A percentile compares a stretch with the other conserved stretches of the same genome.
These are phyloP conservation scores for Trichonephila clavipes DNA, from an alignment of 1,140 invertebrate genomes.

Conservation along the genomic window DNA sequence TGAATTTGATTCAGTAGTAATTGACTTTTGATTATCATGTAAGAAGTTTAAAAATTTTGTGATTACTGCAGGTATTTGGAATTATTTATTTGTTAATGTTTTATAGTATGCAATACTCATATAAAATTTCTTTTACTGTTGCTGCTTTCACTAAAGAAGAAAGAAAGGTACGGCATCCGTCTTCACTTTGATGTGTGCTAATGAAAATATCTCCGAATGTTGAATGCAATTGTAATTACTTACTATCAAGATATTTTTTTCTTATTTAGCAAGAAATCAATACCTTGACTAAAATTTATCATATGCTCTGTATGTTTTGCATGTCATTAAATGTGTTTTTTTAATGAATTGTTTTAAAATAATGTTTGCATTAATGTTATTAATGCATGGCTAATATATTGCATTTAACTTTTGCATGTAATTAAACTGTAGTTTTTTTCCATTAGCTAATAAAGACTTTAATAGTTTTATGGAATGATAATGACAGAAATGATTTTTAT, in stretches of 20 bases:
- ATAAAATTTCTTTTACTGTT: constrained; percentile 62
- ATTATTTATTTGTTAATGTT: not conserved
- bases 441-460: not conserved
- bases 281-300: not conserved
- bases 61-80: not conserved
- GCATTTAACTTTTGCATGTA: constrained; percentile 5
- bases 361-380: not conserved
- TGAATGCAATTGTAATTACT: constrained; percentile 63
- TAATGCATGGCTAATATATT: constrained; percentile 13
- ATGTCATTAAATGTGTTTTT: not conserved
- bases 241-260: constrained; percentile 14
- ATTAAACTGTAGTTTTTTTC: not conserved
- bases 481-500: too few species aligned
- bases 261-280: constrained; percentile 12
- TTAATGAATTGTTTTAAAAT: not conserved
- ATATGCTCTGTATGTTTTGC: not conserved
- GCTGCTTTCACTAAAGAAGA: constrained; percentile 73
- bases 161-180: constrained; percentile 72
- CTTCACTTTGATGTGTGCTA: constrained; percentile 68
- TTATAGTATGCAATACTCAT: not conserved
- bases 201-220: constrained; percentile 61
- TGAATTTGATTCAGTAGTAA: too few species aligned
- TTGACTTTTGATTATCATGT: too few species aligned
- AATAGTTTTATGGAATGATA: too few species aligned
- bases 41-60: too few species aligned